Base-by-base conservation (phyloP, 2,797 vertebrate species). In the Lophotriccus pileatus region DNA sequence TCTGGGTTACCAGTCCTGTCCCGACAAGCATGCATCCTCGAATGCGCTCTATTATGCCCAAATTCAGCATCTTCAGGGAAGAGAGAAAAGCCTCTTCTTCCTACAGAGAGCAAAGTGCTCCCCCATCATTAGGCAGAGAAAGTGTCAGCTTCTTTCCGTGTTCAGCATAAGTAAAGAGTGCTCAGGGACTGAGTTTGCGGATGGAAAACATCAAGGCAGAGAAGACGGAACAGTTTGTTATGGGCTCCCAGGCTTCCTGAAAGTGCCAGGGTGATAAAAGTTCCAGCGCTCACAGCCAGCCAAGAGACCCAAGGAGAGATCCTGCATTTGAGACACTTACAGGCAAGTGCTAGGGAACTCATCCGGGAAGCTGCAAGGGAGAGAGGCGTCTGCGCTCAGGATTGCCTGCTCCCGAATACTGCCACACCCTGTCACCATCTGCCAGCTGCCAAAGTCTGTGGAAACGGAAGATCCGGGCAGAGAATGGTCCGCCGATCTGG, bases 371-470 rank as follows among this genome's bases (percentile, higher is more conserved):
- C 98, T 99, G 98, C 98, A 98, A 98, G 98, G 99, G 96, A 99
- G 98, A 69, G 98, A 99, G 91, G 98, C 98, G 97, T 99, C 98
- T 78, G 98, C 90, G 93, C 97, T 98, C 97, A 98, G 98, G 97
- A 98, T 98, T 96, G 98, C 96, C 95, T 98, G 98, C 97, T 99
- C 99, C 81, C 99, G 99, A 98, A 99, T 99, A 97, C 99, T 99
- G 97, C 99, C 99, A 97, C 99, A 99, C 97, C 99, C 99, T 37
- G 99, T 99, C 91, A 99, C 99, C 97, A 99, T 98, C 98, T 99
- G 99, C 99, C 99, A 99, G 97, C 99, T 99, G 96, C 99, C 99
- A 97, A 99, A 99, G 96, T 99, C 99, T 95, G 99, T 99, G 92
- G 99, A 99, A 96, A 99, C 97, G 91, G 99, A 99, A 96, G 99